Percentiles rank a stretch among this genome's conserved stretches.
phyloP scores from a whole-genome alignment of 2,888 invertebrate species.

The Euplagia quadripunctaria region DNA sequence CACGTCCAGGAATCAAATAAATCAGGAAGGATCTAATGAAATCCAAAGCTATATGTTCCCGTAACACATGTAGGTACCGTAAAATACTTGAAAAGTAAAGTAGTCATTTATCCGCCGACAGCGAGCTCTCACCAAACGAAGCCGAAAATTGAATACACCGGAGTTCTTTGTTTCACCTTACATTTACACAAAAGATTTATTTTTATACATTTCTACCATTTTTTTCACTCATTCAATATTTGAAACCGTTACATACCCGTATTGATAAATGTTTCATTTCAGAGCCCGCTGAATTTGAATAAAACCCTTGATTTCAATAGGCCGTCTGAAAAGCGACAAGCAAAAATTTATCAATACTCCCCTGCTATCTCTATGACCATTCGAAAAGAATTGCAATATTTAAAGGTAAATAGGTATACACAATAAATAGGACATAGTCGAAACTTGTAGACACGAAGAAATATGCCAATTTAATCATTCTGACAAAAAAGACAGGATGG shows the following conservation, averaged over 20 bases:
- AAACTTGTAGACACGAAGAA: background rate
- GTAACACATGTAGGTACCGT: slow-evolving; percentile 31
- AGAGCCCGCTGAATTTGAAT: slow-evolving; percentile 13
- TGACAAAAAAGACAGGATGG: no score
- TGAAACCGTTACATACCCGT: background rate
- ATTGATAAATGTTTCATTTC: slow-evolving; percentile 14
- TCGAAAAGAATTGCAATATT: background rate
- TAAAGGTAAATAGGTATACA: background rate
- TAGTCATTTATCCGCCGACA: slow-evolving; percentile 46
- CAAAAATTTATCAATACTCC: slow-evolving; percentile 6
- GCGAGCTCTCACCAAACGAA: slow-evolving; percentile 26
- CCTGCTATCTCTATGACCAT: background rate
- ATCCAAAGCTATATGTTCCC: slow-evolving; percentile 28
- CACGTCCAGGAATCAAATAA: background rate
- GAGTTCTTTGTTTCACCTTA: slow-evolving; percentile 43
- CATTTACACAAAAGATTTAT: slow-evolving; percentile 41
- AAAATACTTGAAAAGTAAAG: slow-evolving; percentile 48
- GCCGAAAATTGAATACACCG: slow-evolving; percentile 45
- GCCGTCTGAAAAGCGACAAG: background rate
- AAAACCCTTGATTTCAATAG: slow-evolving; percentile 14
- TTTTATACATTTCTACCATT: slow-evolving; percentile 29
- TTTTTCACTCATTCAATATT: slow-evolving; percentile 18
- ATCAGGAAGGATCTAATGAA: slow-evolving; percentile 35
- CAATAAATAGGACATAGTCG: background rate
- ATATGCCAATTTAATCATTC: background rate